Base-by-base conservation (phyloP, 2,888 invertebrate species). In the Gisinianus flammeolus region DNA sequence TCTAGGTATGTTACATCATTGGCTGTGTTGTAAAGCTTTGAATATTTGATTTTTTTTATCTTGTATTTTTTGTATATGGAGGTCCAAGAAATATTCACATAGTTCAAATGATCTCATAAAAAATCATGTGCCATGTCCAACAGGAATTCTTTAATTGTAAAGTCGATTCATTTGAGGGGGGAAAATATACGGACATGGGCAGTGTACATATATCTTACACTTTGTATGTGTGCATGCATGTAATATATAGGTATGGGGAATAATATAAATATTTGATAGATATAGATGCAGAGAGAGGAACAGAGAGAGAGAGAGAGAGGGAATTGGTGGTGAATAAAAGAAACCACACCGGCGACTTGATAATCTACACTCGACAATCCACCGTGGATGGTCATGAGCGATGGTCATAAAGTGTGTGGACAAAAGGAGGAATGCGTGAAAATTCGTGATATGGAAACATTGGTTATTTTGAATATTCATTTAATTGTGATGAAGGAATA, bases 391-490 rank as follows among this genome's bases (percentile, higher is more conserved):
- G 35, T 28, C 68, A 76, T 28, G n/a, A 62, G 22, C 6, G 56
- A 10, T 58, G 52, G 67, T 68, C 52, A 44, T 44, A 44, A 70
- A 70, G 28, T 52, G 19, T 26, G 4, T 62, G 73, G 73, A 62
- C 70, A 70, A 70, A 70, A 70, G 70, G 52, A 16, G 69, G 62
- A 73, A 73, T 76, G 69, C 35, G 68, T 67, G 44, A 52, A 76
- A 76, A 76, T 68, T 76, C 76, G 76, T 76, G 75, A 66, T 66
- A 35, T 75, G 66, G 67, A 35, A 68, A 68, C 68, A 68, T 44
- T 68, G 62, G n/a, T 56, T 54, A 35, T 31, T 73, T 73, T 73
- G 73, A 73, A 73, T 73, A 73, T 73, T 73, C 73, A 73, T 73
- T 73, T 73, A 33, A 73, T 58, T 56, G 56, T 56, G 35, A 56